phyloP scores from a whole-genome alignment of 1,140 invertebrate species.

The Drosophila tropicalis region DNA sequence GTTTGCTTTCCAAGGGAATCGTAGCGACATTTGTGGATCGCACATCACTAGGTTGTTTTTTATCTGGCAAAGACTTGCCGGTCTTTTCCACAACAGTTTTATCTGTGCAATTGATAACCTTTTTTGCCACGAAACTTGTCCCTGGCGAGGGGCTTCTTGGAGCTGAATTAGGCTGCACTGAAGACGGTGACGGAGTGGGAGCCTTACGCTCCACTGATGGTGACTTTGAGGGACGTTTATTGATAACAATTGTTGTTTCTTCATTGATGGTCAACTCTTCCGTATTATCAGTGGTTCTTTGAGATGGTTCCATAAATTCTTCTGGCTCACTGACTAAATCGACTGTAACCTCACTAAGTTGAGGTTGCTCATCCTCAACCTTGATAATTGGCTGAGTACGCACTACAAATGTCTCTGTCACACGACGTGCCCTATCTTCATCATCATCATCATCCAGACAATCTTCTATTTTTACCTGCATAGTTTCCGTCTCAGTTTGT shows the following conservation, averaged over 20 bases:
- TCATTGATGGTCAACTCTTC: conserved; percentile 45
- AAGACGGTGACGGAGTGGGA: not conserved
- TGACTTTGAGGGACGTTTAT: conserved; percentile 47
- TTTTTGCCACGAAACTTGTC: conserved; percentile 57
- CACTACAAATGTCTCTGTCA: conserved; percentile 58
- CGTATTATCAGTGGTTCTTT: conserved; percentile 16
- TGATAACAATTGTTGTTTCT: conserved; percentile 54
- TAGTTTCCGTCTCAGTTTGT: conserved; percentile 53
- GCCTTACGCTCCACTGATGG: conserved; percentile 32
- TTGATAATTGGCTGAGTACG: conserved; percentile 58
- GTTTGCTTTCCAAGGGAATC: not conserved
- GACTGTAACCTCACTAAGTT: conserved; percentile 36
- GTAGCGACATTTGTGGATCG: not conserved
- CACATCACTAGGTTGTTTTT: not conserved
- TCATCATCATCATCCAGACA: conserved; percentile 75
- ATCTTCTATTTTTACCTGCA: conserved; percentile 76
- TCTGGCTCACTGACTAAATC: conserved; percentile 46
- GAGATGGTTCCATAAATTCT: not conserved
- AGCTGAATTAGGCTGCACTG: not conserved
- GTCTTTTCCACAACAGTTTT: conserved; percentile 50
- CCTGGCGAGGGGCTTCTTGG: conserved; percentile 28
- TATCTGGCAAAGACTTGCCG: conserved; percentile 17
- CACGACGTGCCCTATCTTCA: conserved; percentile 30
- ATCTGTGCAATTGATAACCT: conserved; percentile 53
- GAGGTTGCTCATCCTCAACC: conserved; percentile 38